Evolutionary conservation across 2,888 invertebrate species (phyloP).

Genomic region (Cephus nigrinus): DNA sequence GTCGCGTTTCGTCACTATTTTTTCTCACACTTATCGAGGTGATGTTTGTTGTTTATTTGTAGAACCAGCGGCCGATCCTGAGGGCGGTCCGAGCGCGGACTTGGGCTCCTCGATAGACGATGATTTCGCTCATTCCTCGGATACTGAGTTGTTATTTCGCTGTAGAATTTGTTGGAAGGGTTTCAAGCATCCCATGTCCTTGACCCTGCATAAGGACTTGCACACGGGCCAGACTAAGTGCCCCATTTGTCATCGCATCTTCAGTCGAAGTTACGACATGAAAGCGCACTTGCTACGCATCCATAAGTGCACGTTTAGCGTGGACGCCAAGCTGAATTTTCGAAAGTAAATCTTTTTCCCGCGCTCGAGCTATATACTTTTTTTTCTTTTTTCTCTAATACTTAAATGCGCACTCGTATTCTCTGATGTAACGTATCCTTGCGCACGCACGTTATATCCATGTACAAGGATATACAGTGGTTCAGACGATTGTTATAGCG

Average conservation of each 20-base stretch:
- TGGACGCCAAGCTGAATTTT: slow-evolving; percentile 42
- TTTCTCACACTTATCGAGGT: slow-evolving; percentile 22
- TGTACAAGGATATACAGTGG: background rate
- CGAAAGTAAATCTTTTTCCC: slow-evolving; percentile 2
- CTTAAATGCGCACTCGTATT: background rate
- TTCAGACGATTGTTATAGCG: background rate
- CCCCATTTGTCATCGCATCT: slow-evolving; percentile 73
- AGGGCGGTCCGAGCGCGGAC: slow-evolving; percentile 49
- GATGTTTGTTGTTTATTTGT: slow-evolving; percentile 53
- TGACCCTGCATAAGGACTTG: slow-evolving; percentile 73
- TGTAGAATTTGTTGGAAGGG: slow-evolving; percentile 74
- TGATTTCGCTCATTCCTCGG: slow-evolving; percentile 56
- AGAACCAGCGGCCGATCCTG: slow-evolving; percentile 51
- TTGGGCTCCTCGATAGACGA: slow-evolving; percentile 53
- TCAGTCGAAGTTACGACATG: slow-evolving; percentile 75
- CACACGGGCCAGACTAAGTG: slow-evolving; percentile 75
- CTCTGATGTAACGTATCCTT: background rate
- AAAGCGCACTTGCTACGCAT: slow-evolving; percentile 72
- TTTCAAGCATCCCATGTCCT: slow-evolving; percentile 73
- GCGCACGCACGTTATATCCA: background rate
- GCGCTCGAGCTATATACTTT: background rate
- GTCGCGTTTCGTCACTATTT: background rate
- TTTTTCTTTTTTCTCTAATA: background rate
- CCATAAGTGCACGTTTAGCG: slow-evolving; percentile 67
- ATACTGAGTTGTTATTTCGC: slow-evolving; percentile 71